Evolutionary conservation across 2,113 vertebrate genomes (phyloP).

Genomic region (Marmota monax): DNA sequence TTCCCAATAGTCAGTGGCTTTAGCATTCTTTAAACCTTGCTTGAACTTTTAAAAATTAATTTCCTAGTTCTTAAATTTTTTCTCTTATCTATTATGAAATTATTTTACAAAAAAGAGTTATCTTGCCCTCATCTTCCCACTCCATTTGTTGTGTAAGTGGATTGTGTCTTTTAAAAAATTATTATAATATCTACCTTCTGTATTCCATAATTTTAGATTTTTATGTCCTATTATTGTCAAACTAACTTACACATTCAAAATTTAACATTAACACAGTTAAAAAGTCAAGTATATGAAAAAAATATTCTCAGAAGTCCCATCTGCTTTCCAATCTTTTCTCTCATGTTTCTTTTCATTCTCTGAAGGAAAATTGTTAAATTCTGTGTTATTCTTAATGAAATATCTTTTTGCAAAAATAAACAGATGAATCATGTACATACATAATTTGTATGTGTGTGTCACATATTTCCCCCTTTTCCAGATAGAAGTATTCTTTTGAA

Average conservation of each 20-base stretch:
- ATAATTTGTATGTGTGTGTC: not conserved
- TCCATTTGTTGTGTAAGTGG: not conserved
- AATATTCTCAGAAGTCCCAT: not conserved
- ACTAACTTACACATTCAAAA: not conserved
- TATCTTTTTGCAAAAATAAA: slow-evolving; percentile 37
- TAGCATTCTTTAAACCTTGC: not conserved
- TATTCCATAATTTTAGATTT: not conserved
- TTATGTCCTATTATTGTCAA: not conserved
- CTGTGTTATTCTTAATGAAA: not conserved
- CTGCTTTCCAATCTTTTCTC: not conserved
- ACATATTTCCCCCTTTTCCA: not conserved
- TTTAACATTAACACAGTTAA: not conserved
- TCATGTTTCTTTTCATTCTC: not conserved
- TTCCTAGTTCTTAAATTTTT: slow-evolving; percentile 34
- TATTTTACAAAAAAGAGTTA: not conserved
- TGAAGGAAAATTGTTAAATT: not conserved
- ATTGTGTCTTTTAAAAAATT: not conserved
- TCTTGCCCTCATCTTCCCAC: not conserved
- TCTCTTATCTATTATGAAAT: not conserved
- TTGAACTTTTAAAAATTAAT: not conserved
- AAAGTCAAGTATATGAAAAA: not conserved
- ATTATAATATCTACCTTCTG: not conserved
- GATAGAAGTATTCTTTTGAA: slow-evolving; percentile 12
- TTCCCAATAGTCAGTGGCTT: not conserved
- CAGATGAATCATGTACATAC: not conserved